Percentiles rank a stretch among this genome's conserved stretches.
phyloP scores from a whole-genome alignment of 2,797 vertebrate species.

The Huso huso region DNA sequence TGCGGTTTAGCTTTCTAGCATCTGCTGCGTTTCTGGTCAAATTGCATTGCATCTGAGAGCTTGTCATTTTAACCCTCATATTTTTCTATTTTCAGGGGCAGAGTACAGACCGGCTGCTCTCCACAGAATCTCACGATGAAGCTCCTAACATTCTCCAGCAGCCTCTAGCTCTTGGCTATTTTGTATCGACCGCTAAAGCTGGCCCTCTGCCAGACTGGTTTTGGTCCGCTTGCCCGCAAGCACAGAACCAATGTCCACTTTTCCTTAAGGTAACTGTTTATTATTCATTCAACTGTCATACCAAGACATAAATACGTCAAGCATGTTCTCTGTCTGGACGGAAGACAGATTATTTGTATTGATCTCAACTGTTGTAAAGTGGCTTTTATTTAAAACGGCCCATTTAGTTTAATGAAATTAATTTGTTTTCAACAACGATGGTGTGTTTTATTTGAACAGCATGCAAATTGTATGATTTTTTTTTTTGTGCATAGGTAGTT shows the following conservation, averaged over 20 bases:
- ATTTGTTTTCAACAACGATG: no score
- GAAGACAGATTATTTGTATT: no score
- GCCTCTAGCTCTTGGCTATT: constrained; percentile 92
- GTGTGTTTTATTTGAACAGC: no score
- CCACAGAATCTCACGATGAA: constrained; percentile 89
- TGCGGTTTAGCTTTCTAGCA: neutral
- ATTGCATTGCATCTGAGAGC: no score
- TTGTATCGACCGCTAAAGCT: constrained; percentile 94
- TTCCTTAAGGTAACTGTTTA: constrained; percentile 83
- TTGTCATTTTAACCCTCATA: neutral
- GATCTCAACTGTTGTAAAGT: no score
- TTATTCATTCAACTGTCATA: no score
- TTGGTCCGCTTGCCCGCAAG: constrained; percentile 97
- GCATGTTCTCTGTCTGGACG: no score
- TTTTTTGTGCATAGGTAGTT: no score
- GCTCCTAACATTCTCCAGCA: constrained; percentile 94
- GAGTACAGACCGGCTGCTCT: constrained; percentile 82
- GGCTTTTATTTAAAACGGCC: no score
- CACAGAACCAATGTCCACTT: constrained; percentile 96
- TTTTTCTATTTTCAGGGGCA: constrained; percentile 67
- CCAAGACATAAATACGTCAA: no score
- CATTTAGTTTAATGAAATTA: no score
- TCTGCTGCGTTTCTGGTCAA: neutral
- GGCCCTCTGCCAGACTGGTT: constrained; percentile 96
- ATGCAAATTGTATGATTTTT: no score